Evolutionary conservation across 2,888 invertebrate genomes (phyloP).

Genomic region (Agrotis puta): DNA sequence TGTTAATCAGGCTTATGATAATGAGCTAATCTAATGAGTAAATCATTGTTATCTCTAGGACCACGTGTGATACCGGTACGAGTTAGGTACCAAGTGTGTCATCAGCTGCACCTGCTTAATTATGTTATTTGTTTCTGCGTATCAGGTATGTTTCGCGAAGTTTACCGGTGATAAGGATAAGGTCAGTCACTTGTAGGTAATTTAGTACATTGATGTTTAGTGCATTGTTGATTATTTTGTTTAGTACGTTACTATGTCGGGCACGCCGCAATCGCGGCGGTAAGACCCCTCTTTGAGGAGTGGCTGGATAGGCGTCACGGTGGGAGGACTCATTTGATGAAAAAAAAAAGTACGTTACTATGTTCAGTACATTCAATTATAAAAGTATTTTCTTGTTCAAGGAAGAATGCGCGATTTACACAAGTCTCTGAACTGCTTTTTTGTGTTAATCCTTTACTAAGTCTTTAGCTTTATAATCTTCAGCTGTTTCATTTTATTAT

Average conservation of each 20-base stretch:
- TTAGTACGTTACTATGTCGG: background rate
- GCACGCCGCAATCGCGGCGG: too few relatives aligned
- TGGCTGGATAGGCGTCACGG: too few relatives aligned
- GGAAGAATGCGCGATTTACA: background rate
- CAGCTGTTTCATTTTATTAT: too few relatives aligned
- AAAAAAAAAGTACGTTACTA: too few relatives aligned
- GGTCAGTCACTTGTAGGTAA: constrained; percentile 29
- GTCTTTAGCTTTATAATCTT: background rate
- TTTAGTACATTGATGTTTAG: constrained; percentile 29
- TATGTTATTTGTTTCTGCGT: constrained; percentile 40
- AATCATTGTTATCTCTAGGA: constrained; percentile 46
- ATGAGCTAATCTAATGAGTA: constrained; percentile 24
- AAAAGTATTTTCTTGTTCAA: background rate
- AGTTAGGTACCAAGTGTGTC: constrained; percentile 41
- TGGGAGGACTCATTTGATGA: too few relatives aligned
- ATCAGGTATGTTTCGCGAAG: constrained; percentile 22
- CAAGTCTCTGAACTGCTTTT: too few relatives aligned
- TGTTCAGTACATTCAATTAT: too few relatives aligned
- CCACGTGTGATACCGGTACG: constrained; percentile 42
- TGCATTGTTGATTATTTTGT: constrained; percentile 7
- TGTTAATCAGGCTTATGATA: constrained; percentile 57
- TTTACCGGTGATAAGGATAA: constrained; percentile 29
- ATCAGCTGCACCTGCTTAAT: constrained; percentile 44
- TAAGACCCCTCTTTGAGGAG: too few relatives aligned
- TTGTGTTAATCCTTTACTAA: background rate